Conservation (phyloP, 2,888 invertebrate species). For the Eupithecia dodoneata region DNA sequence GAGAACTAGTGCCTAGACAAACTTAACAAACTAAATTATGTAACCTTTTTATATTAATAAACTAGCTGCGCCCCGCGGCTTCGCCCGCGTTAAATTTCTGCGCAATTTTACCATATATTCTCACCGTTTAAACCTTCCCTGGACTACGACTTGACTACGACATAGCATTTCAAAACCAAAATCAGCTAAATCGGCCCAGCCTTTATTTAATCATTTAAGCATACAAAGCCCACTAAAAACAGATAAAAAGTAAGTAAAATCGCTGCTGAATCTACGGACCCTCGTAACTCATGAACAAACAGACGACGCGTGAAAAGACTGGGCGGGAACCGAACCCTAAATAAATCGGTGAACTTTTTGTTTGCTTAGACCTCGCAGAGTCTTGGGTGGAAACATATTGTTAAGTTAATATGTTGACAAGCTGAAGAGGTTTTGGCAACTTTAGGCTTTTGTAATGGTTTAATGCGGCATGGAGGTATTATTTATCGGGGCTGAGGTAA, state of each 20-base stretch:
- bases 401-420: conserved; percentile 3
- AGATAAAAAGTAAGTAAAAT: neutral
- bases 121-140: no score
- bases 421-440: neutral
- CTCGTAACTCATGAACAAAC: conserved; percentile 2
- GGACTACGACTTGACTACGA: no score
- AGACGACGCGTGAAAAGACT: conserved; percentile 1
- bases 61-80: no score
- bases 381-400: neutral
- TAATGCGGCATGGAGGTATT: neutral
- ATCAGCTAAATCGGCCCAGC: no score
- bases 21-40: no score
- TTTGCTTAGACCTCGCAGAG: neutral
- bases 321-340: conserved; percentile 2
- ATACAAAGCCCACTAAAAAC: neutral
- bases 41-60: no score
- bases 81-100: no score
- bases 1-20: no score
- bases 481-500: neutral
- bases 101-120: no score
- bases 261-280: neutral
- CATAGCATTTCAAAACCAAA: no score
- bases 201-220: neutral
- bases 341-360: conserved; percentile 4
- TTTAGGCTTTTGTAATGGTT: neutral